phyloP scores from a whole-genome alignment of 1,140 invertebrate species.

The Drosophila seguyi region DNA sequence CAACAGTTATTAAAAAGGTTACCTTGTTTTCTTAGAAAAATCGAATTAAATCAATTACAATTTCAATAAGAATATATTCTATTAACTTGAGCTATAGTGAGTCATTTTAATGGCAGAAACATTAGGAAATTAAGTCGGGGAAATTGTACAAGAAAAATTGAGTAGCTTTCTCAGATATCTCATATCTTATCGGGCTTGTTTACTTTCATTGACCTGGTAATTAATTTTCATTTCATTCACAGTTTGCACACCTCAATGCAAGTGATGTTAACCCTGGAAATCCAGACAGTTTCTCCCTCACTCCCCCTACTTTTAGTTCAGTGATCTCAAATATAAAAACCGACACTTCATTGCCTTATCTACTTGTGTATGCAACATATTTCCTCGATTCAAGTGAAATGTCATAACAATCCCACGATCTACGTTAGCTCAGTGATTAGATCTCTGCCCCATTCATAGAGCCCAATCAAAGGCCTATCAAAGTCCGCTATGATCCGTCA shows the following conservation, averaged over 20 bases:
- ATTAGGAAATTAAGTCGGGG: no score
- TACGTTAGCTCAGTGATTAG: slow-evolving; percentile 6
- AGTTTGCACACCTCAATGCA: slow-evolving; percentile 24
- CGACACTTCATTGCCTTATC: slow-evolving; percentile 4
- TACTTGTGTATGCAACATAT: slow-evolving; percentile 60
- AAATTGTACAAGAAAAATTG: not conserved
- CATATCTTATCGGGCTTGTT: slow-evolving; percentile 16
- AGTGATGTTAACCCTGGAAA: slow-evolving; percentile 32
- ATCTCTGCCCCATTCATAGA: slow-evolving; percentile 29
- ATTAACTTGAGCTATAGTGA: no score
- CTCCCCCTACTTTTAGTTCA: slow-evolving; percentile 24
- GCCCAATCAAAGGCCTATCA: slow-evolving; percentile 42
- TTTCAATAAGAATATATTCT: no score
- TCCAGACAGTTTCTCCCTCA: not conserved
- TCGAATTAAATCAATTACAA: not conserved
- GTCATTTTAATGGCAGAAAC: no score
- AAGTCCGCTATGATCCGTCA: slow-evolving; percentile 31
- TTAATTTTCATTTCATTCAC: slow-evolving; percentile 24
- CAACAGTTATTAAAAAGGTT: not conserved
- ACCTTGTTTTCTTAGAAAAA: not conserved
- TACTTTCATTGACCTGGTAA: slow-evolving; percentile 17
- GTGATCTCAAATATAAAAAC: slow-evolving; percentile 40
- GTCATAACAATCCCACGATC: slow-evolving; percentile 51
- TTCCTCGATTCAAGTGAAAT: slow-evolving; percentile 38
- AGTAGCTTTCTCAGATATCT: not conserved